These are phyloP conservation scores for Sphenopsis melanotis DNA, from an alignment of 2,797 vertebrate genomes.

Conservation along the genomic window DNA sequence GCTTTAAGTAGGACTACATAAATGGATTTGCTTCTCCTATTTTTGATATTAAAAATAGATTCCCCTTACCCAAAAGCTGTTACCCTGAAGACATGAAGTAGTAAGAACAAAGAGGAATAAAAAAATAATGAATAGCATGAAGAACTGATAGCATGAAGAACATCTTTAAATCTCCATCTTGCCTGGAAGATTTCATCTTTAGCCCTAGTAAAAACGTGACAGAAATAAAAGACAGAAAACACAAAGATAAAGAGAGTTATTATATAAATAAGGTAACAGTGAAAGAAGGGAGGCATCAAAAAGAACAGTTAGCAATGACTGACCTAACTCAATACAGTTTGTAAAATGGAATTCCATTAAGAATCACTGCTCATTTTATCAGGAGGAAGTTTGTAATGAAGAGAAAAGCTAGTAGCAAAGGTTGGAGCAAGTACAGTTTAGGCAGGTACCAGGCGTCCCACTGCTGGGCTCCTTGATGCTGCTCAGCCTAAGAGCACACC, in stretches of 20 bases:
- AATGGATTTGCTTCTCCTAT: neutral
- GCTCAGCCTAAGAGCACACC: neutral
- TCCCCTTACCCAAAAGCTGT: conserved; percentile 63
- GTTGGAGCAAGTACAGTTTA: neutral
- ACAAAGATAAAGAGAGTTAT: conserved; percentile 41
- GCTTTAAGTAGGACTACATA: neutral
- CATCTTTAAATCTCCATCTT: conserved; percentile 55
- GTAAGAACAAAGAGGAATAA: conserved; percentile 56
- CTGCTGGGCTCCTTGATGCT: neutral
- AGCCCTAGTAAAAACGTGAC: conserved; percentile 46
- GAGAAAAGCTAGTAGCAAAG: conserved; percentile 9
- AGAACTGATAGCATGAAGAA: conserved; percentile 45
- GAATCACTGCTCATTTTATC: neutral
- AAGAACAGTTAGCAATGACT: neutral
- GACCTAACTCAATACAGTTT: neutral
- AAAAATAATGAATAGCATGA: conserved; percentile 26
- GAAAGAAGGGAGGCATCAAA: conserved; percentile 1
- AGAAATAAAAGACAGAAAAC: conserved; percentile 58
- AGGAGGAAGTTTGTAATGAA: neutral
- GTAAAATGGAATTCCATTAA: neutral
- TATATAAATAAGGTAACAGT: neutral
- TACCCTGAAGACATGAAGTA: conserved; percentile 54
- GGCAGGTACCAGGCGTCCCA: neutral
- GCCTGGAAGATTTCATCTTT: conserved; percentile 59
- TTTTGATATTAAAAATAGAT: conserved; percentile 15